Base-by-base conservation (phyloP, 2,797 vertebrate genomes). In the Melanotaenia trifasciata region DNA sequence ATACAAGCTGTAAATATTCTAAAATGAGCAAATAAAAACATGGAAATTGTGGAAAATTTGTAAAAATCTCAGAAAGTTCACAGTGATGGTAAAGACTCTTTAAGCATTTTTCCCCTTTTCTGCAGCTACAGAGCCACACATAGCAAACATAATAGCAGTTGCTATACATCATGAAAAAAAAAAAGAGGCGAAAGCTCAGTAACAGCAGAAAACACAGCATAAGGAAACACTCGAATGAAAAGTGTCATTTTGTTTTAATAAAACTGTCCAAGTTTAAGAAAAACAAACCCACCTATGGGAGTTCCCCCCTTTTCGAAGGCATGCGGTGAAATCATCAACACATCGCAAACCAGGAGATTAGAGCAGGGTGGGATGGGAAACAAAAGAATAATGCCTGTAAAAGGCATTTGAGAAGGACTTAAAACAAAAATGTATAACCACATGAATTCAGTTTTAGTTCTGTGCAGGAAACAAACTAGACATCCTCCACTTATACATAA, bases 221-320 rank as follows among this genome's bases (percentile, higher is more conserved):
- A 61, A 32, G 53, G 81, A 64, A 56, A 63, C 50, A 76, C 18
- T 36, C 51, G 61, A 71, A 11, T 68, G 47, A 73, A 64, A 7
- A 61, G 72, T 22, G 26, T 22, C 7, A 5, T 62, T 54, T 62
- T 12, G 32, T 33, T 36, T 8, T 43, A 22, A 64, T 58, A 79
- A 70, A 81, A 77, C 38, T 66, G 65, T 77, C 63, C 73, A 50
- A 54, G 74, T 69, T 78, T 78, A 81, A 82, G 84, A 89, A 91
- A 83, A 93, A 79, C 81, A 89, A 85, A 87, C 63, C 85, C 86
- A 90, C 89, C 87, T 89, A 84, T 86, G 85, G 90, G 88, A 85
- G 89, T 92, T 78, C 70, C 79, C 80, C 36, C 22, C 40, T 32
- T 72, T 81, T 67, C 43, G 30, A 67, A 78, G 53, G 73, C 33